Evolutionary conservation across 2,797 vertebrate genomes (phyloP), one percentile per base, ranked within the genome.

Genomic region (Enteromius trimaculatus): DNA sequence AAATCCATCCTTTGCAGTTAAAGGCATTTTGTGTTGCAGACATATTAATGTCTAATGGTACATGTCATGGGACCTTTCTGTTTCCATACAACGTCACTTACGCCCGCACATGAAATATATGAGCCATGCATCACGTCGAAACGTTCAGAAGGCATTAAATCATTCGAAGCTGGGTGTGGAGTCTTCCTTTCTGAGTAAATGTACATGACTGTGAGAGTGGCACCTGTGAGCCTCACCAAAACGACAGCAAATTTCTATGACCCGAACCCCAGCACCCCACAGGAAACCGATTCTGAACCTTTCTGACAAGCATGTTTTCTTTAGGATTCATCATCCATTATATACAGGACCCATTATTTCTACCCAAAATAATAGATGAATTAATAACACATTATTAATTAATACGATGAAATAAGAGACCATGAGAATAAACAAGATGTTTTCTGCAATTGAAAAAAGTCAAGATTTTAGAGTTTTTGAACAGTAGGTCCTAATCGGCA

Each of bases 211-310:
- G 21, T n/a, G 66, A 70, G 31, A 44, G 21, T 80, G 39, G 66
- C 16, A 37, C 37, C 31, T 53, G 42, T 53, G 55, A 77, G 66
- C 64, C 76, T 13, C 47, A 49, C 37, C 29, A 14, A 74, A 53
- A 81, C 79, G 44, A 82, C 47, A 55, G 29, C 13, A 51, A 26
- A 44, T 80, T 86, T 85, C 79, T 72, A 80, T 81, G 79, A 82
- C 5, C 49, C 34, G 47, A 74, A 82, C 42, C 10, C 11, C 34
- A 76, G n/a, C 2, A 62, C 55, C 34, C 37, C 39, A 82, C 19
- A 6, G 10, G 78, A 37, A n/a, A 44, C 13, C 0, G n/a, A 58
- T 11, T 23, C 23, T 2, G n/a, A 60, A 23, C 34, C 60, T 31
- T 78, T 29, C 26, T 65, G 42, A 77, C 60, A 78, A 65, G 39